A percentile compares a stretch with the other conserved stretches of the same genome.
Evolutionary conservation across 2,797 vertebrate genomes (phyloP).

Genomic region (Helostoma temminkii): DNA sequence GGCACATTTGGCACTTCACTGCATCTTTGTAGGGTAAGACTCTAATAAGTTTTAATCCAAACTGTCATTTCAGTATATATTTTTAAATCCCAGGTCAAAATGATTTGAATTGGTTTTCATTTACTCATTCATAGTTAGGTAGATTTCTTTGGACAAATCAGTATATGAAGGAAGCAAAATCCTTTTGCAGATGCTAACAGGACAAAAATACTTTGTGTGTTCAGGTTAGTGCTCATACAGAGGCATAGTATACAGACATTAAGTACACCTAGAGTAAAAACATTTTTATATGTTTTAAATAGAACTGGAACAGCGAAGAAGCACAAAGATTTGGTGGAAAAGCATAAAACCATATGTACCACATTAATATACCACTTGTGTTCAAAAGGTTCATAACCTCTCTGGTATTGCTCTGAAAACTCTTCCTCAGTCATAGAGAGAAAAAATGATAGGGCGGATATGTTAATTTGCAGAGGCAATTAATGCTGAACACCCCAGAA

Average conservation of each 20-base stretch:
- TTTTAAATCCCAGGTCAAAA: slow-evolving; percentile 12
- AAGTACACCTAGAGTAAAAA: no score
- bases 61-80: slow-evolving; percentile 29
- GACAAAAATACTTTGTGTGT: no score
- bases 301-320: background rate
- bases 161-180: background rate
- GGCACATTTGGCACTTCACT: slow-evolving; percentile 46
- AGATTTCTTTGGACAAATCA: slow-evolving; percentile 6
- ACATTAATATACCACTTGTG: no score
- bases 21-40: slow-evolving; percentile 28
- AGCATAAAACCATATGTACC: background rate
- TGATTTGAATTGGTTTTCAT: slow-evolving; percentile 9
- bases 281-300: no score
- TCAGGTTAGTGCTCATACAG: background rate
- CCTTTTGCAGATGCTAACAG: no score
- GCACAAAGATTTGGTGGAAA: background rate
- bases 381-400: slow-evolving; percentile 51
- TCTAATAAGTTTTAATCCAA: slow-evolving; percentile 33
- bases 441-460: slow-evolving; percentile 73
- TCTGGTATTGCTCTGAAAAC: slow-evolving; percentile 26
- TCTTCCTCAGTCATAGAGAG: slow-evolving; percentile 55
- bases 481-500: slow-evolving; percentile 81
- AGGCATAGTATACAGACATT: background rate
- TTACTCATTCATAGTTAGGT: no score
- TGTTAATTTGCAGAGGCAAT: slow-evolving; percentile 83